phyloP scores from a whole-genome alignment of 2,113 vertebrate genomes.

The Pimephales promelas region DNA sequence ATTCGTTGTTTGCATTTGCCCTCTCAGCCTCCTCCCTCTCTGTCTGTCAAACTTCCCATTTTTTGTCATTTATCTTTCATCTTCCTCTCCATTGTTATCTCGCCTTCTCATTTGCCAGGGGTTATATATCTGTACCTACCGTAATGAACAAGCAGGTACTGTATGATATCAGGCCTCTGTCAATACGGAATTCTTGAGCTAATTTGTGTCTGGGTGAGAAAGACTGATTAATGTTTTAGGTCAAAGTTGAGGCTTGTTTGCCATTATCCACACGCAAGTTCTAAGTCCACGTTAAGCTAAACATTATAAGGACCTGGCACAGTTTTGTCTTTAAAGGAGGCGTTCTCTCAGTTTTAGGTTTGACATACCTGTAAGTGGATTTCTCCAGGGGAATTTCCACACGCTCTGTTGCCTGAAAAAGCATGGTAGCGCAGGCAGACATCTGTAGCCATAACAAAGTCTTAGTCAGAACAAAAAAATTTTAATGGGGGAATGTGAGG shows the following conservation, averaged over 20 bases:
- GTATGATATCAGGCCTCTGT: not conserved
- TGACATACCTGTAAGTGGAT: conserved; percentile 15
- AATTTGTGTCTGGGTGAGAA: not conserved
- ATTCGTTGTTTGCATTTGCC: conserved; percentile 42
- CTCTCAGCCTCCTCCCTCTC: conserved; percentile 16
- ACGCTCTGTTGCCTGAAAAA: conserved; percentile 28
- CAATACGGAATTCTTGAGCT: not conserved
- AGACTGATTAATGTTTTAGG: conserved; percentile 15
- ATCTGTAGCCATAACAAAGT: conserved; percentile 39
- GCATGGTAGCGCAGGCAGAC: conserved; percentile 19
- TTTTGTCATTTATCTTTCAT: conserved; percentile 32
- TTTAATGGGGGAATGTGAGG: conserved; percentile 23
- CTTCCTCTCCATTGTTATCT: conserved; percentile 16
- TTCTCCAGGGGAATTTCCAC: conserved; percentile 19
- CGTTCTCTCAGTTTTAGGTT: conserved; percentile 6
- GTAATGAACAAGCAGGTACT: not conserved
- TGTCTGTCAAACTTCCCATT: conserved; percentile 22
- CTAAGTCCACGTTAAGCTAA: conserved; percentile 26
- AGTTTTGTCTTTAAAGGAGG: conserved; percentile 23
- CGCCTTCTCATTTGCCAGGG: conserved; percentile 16
- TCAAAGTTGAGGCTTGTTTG: conserved; percentile 23
- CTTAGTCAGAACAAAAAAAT: conserved; percentile 35
- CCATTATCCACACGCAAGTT: conserved; percentile 20
- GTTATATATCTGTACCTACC: conserved; percentile 6
- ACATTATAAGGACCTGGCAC: conserved; percentile 8